Conservation (phyloP, 2,888 invertebrate species). For the Horisme vitalbata region DNA sequence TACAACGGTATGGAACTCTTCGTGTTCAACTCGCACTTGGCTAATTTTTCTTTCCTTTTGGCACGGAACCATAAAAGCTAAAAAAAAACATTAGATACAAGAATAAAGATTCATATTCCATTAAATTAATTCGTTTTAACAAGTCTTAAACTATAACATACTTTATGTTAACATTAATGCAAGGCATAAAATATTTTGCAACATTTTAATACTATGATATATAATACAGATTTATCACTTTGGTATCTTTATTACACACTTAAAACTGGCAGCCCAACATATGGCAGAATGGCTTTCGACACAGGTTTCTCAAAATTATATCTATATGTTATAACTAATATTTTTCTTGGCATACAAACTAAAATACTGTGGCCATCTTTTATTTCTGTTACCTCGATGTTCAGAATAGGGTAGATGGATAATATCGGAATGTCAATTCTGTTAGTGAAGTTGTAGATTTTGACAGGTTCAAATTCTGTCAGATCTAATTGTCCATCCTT, state of each 20-base stretch:
- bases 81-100: too few species aligned
- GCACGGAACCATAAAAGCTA: too few species aligned
- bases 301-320: slow-evolving; percentile 46
- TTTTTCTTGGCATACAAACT: slow-evolving; percentile 68
- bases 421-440: slow-evolving; percentile 55
- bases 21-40: too few species aligned
- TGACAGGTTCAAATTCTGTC: slow-evolving; percentile 52
- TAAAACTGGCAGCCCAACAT: not conserved
- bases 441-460: slow-evolving; percentile 62
- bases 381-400: slow-evolving; percentile 59
- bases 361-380: slow-evolving; percentile 59
- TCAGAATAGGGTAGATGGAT: slow-evolving; percentile 55
- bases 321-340: slow-evolving; percentile 55
- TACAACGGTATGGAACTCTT: too few species aligned
- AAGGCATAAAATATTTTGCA: too few species aligned
- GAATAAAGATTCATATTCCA: too few species aligned
- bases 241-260: not conserved
- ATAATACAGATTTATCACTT: slow-evolving; percentile 2
- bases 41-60: too few species aligned
- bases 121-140: too few species aligned
- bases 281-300: slow-evolving; percentile 40
- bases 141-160: too few species aligned
- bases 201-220: too few species aligned
- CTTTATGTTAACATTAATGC: too few species aligned
- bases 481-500: slow-evolving; percentile 53